These are phyloP conservation scores for Rhagonycha fulva DNA, from an alignment of 2,888 invertebrate genomes.

Conservation along the genomic window DNA sequence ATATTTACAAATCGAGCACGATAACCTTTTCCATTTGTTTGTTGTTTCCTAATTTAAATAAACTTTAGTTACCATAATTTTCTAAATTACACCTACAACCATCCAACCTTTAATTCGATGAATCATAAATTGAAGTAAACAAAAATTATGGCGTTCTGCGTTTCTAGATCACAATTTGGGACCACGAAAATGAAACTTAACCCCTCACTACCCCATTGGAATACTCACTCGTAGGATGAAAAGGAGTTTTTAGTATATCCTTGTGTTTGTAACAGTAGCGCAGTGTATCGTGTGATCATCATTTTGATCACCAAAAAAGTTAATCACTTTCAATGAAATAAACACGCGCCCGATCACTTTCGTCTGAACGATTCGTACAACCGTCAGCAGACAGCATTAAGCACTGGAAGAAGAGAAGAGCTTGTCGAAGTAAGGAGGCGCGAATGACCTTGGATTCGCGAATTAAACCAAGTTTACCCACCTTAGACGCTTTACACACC, in stretches of 20 bases:
- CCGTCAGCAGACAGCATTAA: slow-evolving; percentile 14
- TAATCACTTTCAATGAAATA: neutral
- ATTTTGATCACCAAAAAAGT: slow-evolving; percentile 50
- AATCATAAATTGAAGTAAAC: neutral
- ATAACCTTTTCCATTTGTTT: slow-evolving; percentile 1
- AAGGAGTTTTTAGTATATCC: slow-evolving; percentile 55
- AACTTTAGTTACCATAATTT: neutral
- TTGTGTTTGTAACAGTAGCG: slow-evolving; percentile 67
- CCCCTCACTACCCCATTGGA: neutral
- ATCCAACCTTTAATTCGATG: neutral
- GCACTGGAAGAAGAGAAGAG: slow-evolving; percentile 31
- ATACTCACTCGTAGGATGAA: slow-evolving; percentile 47
- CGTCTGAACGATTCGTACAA: neutral
- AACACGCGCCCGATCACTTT: neutral
- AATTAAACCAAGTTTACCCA: slow-evolving; percentile 39
- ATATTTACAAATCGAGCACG: neutral
- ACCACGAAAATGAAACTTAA: neutral
- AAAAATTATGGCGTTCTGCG: neutral
- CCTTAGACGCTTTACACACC: slow-evolving; percentile 23
- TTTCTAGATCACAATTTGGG: neutral
- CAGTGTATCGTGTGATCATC: slow-evolving; percentile 75
- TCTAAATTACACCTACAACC: neutral
- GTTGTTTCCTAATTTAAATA: slow-evolving; percentile 3
- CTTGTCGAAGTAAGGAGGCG: slow-evolving; percentile 27
- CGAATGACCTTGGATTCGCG: slow-evolving; percentile 35